Percentiles rank a stretch among this genome's conserved stretches.
Conservation (phyloP, 2,888 invertebrate genomes). For the Dioctria linearis region DNA sequence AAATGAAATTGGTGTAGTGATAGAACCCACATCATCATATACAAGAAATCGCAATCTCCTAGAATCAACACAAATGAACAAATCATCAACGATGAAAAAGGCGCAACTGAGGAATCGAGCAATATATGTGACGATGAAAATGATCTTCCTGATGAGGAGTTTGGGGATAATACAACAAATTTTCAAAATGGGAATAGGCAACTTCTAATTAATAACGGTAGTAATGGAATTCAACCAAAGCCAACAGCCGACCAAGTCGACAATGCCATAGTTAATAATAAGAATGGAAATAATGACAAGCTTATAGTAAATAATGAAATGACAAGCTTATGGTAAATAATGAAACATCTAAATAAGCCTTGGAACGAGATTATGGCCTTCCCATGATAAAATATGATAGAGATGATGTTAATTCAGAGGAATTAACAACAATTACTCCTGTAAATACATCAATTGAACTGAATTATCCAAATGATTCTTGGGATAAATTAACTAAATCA, state of each 20-base stretch:
- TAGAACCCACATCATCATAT: slow-evolving; percentile 50
- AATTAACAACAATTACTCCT: slow-evolving; percentile 61
- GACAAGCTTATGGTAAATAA: not conserved
- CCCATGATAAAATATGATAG: slow-evolving; percentile 60
- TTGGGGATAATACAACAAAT: slow-evolving; percentile 53
- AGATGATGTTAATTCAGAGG: slow-evolving; percentile 60
- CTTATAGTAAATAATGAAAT: slow-evolving; percentile 56
- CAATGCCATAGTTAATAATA: slow-evolving; percentile 23
- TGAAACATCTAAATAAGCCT: slow-evolving; percentile 56
- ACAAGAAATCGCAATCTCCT: slow-evolving; percentile 54
- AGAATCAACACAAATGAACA: not conserved
- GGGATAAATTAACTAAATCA: slow-evolving; percentile 59
- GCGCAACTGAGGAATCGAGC: slow-evolving; percentile 40
- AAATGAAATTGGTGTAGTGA: slow-evolving; percentile 57
- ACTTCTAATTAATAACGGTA: slow-evolving; percentile 54
- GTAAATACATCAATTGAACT: slow-evolving; percentile 62
- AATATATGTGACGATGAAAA: slow-evolving; percentile 31
- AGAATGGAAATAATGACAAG: slow-evolving; percentile 20
- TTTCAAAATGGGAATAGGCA: slow-evolving; percentile 57
- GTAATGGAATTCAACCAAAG: slow-evolving; percentile 25
- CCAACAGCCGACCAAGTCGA: slow-evolving; percentile 12
- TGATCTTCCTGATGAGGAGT: slow-evolving; percentile 38
- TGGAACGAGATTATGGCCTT: slow-evolving; percentile 55
- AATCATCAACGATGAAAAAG: not conserved
- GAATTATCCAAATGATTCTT: slow-evolving; percentile 60